Base-by-base conservation (phyloP, 2,797 vertebrate species). In the Phalanger gymnotis region DNA sequence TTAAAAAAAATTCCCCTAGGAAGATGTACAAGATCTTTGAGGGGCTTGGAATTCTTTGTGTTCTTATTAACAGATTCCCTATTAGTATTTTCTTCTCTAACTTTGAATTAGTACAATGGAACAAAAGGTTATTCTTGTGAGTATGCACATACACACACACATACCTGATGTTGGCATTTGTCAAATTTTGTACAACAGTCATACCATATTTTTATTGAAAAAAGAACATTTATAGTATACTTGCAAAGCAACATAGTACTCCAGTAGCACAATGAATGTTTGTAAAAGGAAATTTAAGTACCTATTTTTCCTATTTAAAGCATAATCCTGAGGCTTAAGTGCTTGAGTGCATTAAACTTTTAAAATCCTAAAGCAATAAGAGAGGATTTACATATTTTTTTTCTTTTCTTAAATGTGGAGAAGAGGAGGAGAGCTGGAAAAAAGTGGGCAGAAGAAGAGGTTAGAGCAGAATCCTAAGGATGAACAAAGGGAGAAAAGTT, bases 291-390 rank as follows among this genome's bases (percentile, higher is more conserved):
- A 92, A n/a, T 66, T 30, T 34, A 92, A 52, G 34, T 52, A 92
- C 54, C 31, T 66, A 52, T 34, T 81, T 73, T 81, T 81, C 66
- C 22, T 66, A 92, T 92, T 92, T 92, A 53, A 92, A 92, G 22
- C 25, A 5, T 34, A 51, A 73, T 66, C 31, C 27, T 89, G 27
- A 52, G 7, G 27, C 53, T 90, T 22, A 51, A 22, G 12, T n/a
- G 25, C 14, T 56, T 93, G n/a, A 87, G 16, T 54, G 27, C 5
- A 13, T 40, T 53, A n/a, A 90, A 54, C 19, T 90, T 90, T 90
- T 53, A 34, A 53, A 53, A 92, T 61, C 57, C 57, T 25, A 66
- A 66, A 92, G 58, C 22, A 92, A 53, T 5, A 34, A 61, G 92
- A 58, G 52, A 58, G 57, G 51, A n/a, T 92, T 54, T 73, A 14